Base-by-base conservation (phyloP, 2,797 vertebrate genomes). In the Tenualosa ilisha region DNA sequence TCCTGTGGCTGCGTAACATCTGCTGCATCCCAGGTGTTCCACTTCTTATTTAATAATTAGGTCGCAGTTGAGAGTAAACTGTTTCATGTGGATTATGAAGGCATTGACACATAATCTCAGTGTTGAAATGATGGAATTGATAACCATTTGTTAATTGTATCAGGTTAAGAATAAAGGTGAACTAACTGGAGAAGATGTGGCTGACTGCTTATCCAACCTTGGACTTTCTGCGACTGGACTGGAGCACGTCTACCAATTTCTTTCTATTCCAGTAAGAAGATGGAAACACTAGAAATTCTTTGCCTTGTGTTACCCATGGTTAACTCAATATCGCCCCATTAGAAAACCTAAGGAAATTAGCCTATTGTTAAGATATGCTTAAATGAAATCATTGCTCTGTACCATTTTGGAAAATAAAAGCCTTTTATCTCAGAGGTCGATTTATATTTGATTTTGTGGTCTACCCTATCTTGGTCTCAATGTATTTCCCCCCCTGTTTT, bases 211-310 rank as follows among this genome's bases (percentile, higher is more conserved):
- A 17, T 92, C 93, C 85, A 92, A 91, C 7, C 87, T 97, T 54
- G 96, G 97, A 6, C 93, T 81, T 84, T 94, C 94, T 1, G 96
- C 94, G 22, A 84, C 88, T 0, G 97, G 97, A 2, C 94, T 93
- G 0, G 94, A 97, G 13, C 93, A 95, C 0, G 92, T 93, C 63
- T 97, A 96, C 90, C 93, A 96, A 26, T 88, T 91, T 3, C 94
- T 99, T 0, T 93, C 92, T 0, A 88, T 98, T 17, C 91, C 96
- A 3, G 98, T 99, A 92, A 97, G 59, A 24, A 2, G 1, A 63
- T 63, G 5, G 22, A 63, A 1, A 24, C 59, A 63, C 22, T 24
- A 63, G 72, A 79, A 79, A 22, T 40, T 20, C 68, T 75, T 7
- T 17, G 17, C 68, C 6, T 8, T 40, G 15, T 31, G 20, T 75